Percentiles rank a stretch among this genome's conserved stretches.
phyloP scores from a whole-genome alignment of 1,140 invertebrate genomes.

The Littorina saxatilis region DNA sequence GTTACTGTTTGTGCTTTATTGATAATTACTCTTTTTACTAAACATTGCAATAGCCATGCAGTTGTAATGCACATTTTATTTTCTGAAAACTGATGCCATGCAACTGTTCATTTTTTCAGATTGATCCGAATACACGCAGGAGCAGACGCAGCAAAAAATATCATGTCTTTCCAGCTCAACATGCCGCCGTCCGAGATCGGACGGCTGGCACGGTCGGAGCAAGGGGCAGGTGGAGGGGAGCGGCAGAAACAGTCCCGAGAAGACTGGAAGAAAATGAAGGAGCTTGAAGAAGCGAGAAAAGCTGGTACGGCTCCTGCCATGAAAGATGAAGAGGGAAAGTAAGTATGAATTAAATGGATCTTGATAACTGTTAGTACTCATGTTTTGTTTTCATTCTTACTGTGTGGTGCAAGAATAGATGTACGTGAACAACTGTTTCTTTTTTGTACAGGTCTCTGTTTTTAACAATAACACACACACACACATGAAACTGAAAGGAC shows the following conservation, averaged over 20 bases:
- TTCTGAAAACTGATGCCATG: no score
- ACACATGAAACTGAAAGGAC: no score
- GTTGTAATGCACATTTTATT: no score
- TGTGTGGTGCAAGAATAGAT: neutral
- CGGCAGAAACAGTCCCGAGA: constrained; percentile 73
- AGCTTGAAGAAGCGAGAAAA: constrained; percentile 98
- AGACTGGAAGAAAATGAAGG: constrained; percentile 82
- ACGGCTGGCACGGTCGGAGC: constrained; percentile 65
- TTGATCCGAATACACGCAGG: neutral
- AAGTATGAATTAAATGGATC: constrained; percentile 46
- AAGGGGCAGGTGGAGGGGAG: constrained; percentile 57
- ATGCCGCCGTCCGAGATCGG: constrained; percentile 74
- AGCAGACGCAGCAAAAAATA: neutral
- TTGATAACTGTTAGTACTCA: neutral
- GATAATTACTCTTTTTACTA: no score
- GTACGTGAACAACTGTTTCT: neutral
- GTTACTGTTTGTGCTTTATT: no score
- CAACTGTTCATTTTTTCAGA: constrained; percentile 16
- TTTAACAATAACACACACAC: no score
- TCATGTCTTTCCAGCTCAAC: constrained; percentile 73
- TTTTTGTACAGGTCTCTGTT: no score
- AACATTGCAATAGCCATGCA: no score
- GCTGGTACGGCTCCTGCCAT: constrained; percentile 98
- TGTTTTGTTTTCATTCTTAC: no score
- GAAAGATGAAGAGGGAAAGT: constrained; percentile 96